Percentiles rank a stretch among this genome's conserved stretches.
Evolutionary conservation across 1,140 invertebrate species (phyloP).

Genomic region (Metopolophium dirhodum): DNA sequence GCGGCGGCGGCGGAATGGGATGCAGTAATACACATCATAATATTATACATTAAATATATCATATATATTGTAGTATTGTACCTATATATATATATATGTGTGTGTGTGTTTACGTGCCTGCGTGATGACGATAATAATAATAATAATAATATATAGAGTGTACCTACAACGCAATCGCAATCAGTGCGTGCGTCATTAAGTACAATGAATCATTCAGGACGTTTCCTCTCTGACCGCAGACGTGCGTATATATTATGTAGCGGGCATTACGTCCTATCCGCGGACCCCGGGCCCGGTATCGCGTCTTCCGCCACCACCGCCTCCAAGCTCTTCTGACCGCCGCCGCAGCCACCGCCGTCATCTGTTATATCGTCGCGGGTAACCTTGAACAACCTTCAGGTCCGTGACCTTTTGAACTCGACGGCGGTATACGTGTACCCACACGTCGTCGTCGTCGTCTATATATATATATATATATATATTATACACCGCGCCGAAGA

Average conservation of each 20-base stretch:
- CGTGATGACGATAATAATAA: not conserved
- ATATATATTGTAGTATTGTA: too few relatives aligned
- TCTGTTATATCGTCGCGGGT: not conserved
- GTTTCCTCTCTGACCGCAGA: not conserved
- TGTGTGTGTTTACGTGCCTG: too few relatives aligned
- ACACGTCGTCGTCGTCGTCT: too few relatives aligned
- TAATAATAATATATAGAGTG: not conserved
- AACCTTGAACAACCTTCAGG: constrained; percentile 53
- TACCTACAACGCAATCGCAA: not conserved
- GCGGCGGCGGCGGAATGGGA: not conserved
- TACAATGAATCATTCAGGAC: constrained; percentile 10
- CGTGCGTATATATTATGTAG: not conserved
- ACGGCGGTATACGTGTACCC: too few relatives aligned
- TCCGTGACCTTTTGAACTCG: constrained; percentile 55
- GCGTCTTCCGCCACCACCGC: not conserved
- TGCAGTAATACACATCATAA: not conserved
- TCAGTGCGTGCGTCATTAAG: not conserved
- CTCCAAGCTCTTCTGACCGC: not conserved
- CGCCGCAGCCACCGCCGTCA: not conserved
- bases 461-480: too few relatives aligned
- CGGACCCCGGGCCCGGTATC: not conserved
- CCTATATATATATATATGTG: not conserved
- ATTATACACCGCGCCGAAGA: not conserved
- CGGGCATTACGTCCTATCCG: not conserved
- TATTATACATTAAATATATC: not conserved